Base-by-base conservation (phyloP, 2,888 invertebrate genomes). In the Disparrhopalites patrizii region DNA sequence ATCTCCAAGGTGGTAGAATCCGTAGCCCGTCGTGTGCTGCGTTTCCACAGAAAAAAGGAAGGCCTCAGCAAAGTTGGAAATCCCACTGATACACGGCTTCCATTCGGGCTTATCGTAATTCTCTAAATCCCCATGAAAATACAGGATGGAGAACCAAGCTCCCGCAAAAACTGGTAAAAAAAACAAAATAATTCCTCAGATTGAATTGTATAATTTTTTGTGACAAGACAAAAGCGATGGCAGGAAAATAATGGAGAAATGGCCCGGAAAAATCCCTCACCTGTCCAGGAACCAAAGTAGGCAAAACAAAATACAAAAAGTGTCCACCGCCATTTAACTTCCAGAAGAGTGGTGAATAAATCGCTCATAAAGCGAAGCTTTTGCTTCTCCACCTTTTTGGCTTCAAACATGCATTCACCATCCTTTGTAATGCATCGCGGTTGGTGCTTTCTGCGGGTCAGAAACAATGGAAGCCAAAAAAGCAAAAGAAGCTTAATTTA, bases 311-410 rank as follows among this genome's bases (percentile, higher is more conserved):
- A 94, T 54, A 90, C 87, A 30, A 93, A 78, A 8, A 96, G 81
- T 1, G 94, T 94, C 90, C 92, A 94, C 50, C 93, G 85, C 97
- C 97, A 97, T 79, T 91, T 89, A 0, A 89, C 85, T 79, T 93
- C 95, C 73, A 97, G 91, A 76, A 96, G 82, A 0, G 91, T 92
- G 28, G 91, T 88, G 80, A 93, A 93, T 76, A 89, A 85, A 77
- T 88, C 88, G 70, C 82, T 80, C 40, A 83, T 76, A 73, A 80
- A 82, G 61, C 80, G 69, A 58, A 73, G 72, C 1, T 66, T 62
- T 27, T 68, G 71, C 40, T 65, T 58, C 3, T 67, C 68, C 27
- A 73, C 67, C 65, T 74, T 71, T 10, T 62, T 60, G 15, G 70
- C 65, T 13, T 50, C 30, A 40, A 69, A 68, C 30, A 69, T 69